Base-by-base conservation (phyloP, 2,113 vertebrate genomes). In the Isurus oxyrinchus region DNA sequence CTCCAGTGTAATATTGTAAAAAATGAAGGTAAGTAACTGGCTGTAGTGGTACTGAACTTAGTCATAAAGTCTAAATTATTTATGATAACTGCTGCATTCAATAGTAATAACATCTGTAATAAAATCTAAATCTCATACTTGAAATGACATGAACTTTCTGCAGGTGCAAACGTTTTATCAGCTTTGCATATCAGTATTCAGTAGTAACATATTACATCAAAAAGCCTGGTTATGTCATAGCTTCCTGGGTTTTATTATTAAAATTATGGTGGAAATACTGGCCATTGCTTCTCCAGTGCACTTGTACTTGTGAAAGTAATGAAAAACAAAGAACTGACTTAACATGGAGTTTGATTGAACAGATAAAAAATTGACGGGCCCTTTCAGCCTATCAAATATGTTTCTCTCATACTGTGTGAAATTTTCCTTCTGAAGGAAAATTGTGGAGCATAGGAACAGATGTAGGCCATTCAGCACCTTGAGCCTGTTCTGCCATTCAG, bases 1-100 rank as follows among this genome's bases (percentile, higher is more conserved):
- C 96, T 99, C 97, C 99, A 99, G 97, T 98, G 99, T 84, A 99
- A 98, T 57, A 98, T 97, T 97, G 98, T 99, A 96, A 99, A 99
- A 98, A 99, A 98, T 57, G 99, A 99, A 99, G 99, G 99, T 99
- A 98, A 97, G 96, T 31, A 55, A 72, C 67, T 27, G 59, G n/a
- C 35, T 27, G 44, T 53, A 27, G 61, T 95, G 49, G 27, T 55
- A 55, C 44, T 53, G 10, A 27, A 72, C 4, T n/a, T 31, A 72
- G 25, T 59, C 31, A 35, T 57, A 90, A 27, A 27, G 59, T 59
- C 53, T 59, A 90, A 25, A 61, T 93, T 6, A 40, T 94, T 21
- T 91, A 53, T 49, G 44, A 55, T 90, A 31, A 59, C 2, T 66
- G 53, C 53, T 57, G n/a, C 35, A 94, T 94, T 94, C 59, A 94